Evolutionary conservation across 2,797 vertebrate genomes (phyloP), one percentile per base, ranked within the genome.

Genomic region (Erpetoichthys calabaricus): DNA sequence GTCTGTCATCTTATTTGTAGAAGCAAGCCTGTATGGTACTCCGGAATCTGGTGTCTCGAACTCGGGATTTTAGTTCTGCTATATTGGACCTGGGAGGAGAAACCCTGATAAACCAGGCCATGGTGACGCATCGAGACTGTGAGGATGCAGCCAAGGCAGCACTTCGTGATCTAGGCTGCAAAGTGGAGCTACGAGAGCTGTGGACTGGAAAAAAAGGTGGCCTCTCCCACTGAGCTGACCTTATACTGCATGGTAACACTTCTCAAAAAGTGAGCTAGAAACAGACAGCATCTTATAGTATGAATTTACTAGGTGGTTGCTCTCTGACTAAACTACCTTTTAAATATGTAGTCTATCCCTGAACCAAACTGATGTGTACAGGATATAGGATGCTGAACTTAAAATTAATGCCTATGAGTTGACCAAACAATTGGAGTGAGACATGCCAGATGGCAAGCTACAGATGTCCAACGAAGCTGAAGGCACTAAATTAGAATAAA

Each of bases 81-180:
- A 90, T 99, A 65, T 68, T 99, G 70, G 96, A 92, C 8, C 84
- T 98, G 89, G 96, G 96, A 8, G 96, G 90, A 0, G 92, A 97
- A 73, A 62, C 70, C 2, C 79, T 99, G 45, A 94, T 99, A 51
- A 6, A 61, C 0, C 80, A 86, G 69, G 94, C 93, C 0, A 76
- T 91, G 1, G 71, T 73, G 0, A 55, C 73, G 0, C 94, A 97
- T 71, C 64, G 62, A 4, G 91, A 95, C 75, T 94, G 92, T 0
- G 74, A 78, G 0, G 94, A 97, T 0, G 78, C 89, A 62, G 88
- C 83, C 51, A 90, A 86, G 63, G 94, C 94, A 0, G 94, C 94
- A 0, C 78, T 99, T 56, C 70, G 94, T 68, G 96, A 99, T 73
- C 86, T 99, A 4, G 94, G 94, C 66, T 98, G 94, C 67, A 69